A percentile compares a stretch with the other conserved stretches of the same genome.
Conservation (phyloP, 2,888 invertebrate species). For the Agrenia bidenticulata region DNA sequence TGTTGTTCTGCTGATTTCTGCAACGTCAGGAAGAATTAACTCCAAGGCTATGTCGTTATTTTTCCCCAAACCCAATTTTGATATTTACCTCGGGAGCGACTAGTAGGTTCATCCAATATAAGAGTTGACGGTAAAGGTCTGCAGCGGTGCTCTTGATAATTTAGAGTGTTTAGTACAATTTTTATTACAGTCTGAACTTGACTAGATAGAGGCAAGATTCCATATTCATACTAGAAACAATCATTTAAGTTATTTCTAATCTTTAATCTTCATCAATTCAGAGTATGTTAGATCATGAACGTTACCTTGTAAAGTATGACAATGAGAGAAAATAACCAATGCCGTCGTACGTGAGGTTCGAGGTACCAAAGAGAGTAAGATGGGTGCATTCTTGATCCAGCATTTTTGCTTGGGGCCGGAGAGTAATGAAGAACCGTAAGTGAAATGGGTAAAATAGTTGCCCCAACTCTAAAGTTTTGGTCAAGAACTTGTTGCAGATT, state of each 20-base stretch:
- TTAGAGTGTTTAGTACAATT: conserved; percentile 87
- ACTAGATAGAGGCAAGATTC: conserved; percentile 57
- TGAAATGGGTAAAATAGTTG: conserved; percentile 80
- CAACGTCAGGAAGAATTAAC: too few relatives aligned
- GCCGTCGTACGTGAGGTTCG: conserved; percentile 80
- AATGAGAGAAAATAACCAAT: conserved; percentile 90
- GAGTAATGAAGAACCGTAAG: conserved; percentile 77
- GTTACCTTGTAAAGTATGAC: conserved; percentile 91
- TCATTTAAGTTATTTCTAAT: conserved; percentile 19
- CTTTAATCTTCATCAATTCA: too few relatives aligned
- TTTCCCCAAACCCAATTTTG: too few relatives aligned
- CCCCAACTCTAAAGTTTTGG: conserved; percentile 92
- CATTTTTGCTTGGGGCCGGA: conserved; percentile 68
- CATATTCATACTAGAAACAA: conserved; percentile 58
- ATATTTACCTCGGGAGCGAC: conserved; percentile 65
- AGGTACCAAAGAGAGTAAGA: conserved; percentile 84
- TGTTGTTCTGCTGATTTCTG: conserved; percentile 36
- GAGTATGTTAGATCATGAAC: background rate
- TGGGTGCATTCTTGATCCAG: conserved; percentile 62
- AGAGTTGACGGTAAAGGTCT: conserved; percentile 78
- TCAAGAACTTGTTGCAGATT: conserved; percentile 92
- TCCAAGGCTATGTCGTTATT: too few relatives aligned
- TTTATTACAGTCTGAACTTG: conserved; percentile 79
- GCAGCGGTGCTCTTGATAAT: conserved; percentile 88
- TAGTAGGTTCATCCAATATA: conserved; percentile 70